Conservation (phyloP, 1,140 invertebrate genomes). For the Oedothorax gibbosus region DNA sequence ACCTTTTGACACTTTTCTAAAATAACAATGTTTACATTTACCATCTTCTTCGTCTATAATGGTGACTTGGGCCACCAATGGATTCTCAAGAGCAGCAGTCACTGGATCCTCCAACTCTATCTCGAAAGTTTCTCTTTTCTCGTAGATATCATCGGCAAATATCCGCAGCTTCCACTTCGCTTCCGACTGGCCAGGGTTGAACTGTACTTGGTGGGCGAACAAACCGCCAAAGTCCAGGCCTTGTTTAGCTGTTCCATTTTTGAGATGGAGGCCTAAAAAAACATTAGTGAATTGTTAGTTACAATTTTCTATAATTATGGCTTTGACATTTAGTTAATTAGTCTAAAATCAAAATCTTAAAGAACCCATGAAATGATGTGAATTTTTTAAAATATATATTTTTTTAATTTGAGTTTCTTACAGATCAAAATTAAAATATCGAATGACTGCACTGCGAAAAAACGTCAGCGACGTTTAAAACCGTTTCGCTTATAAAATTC, state of each 20-base stretch:
- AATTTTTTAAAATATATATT: no score
- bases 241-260: slow-evolving; percentile 67
- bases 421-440: no score
- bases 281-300: neutral
- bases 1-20: neutral
- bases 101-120: slow-evolving; percentile 68
- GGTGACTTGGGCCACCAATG: slow-evolving; percentile 65
- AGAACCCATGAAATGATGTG: no score
- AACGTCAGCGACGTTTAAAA: no score
- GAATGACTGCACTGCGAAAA: no score
- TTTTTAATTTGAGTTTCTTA: no score
- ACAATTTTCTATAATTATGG: neutral
- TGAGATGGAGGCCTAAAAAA: slow-evolving; percentile 64
- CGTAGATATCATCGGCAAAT: slow-evolving; percentile 67
- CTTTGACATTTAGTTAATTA: no score
- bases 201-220: slow-evolving; percentile 69
- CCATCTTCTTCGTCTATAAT: slow-evolving; percentile 70
- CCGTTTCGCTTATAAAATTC: no score
- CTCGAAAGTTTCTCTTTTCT: slow-evolving; percentile 66
- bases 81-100: slow-evolving; percentile 67
- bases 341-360: no score
- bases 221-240: slow-evolving; percentile 66
- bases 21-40: slow-evolving; percentile 61
- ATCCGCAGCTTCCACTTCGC: slow-evolving; percentile 68
- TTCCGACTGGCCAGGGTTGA: slow-evolving; percentile 69